Base-by-base conservation (phyloP, 2,888 invertebrate genomes). In the Thumatha senex region DNA sequence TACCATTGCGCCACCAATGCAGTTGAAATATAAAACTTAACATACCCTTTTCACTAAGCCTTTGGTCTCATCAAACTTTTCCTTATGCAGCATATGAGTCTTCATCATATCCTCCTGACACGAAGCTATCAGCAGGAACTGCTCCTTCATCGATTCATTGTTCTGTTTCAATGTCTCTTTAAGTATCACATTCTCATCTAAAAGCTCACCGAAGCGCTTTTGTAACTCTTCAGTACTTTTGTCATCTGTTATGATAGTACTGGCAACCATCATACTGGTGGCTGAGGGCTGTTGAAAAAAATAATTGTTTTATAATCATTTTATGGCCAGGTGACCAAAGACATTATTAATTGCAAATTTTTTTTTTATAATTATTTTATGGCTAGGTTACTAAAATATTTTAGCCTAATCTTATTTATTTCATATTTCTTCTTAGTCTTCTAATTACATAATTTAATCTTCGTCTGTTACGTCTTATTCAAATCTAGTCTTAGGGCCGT, bases 21-120 rank as follows among this genome's bases (percentile, higher is more conserved):
- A n/a, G n/a, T n/a, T n/a, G n/a, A n/a, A n/a, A n/a, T n/a, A n/a
- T n/a, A n/a, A n/a, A n/a, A n/a, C n/a, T n/a, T n/a, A 7, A 51
- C 63, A 43, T 46, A 93, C 93, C 82, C 80, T 89, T 51, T 92
- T 92, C 40, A 95, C 92, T 40, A 93, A 79, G 11, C 89, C 89
- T 63, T 92, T 94, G 0, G 94, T 95, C 76, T 95, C 94, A 11
- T 92, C 87, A 78, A 95, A 94, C 79, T 95, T 95, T 61, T 92
- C 91, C 66, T 93, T 94, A 52, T 95, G 94, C 59, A 92, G 73
- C 40, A 91, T 84, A 54, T 94, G 94, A 0, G 94, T 93, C 60
- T 90, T 92, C 71, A 93, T 82, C 67, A 95, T 93, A 56, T 95
- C 94, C 38, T 94, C 93, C 64, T 95, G 94, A 83, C 94, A 95